These are phyloP conservation scores for Dromaius novaehollandiae DNA, from an alignment of 2,113 vertebrate species.

Conservation along the genomic window DNA sequence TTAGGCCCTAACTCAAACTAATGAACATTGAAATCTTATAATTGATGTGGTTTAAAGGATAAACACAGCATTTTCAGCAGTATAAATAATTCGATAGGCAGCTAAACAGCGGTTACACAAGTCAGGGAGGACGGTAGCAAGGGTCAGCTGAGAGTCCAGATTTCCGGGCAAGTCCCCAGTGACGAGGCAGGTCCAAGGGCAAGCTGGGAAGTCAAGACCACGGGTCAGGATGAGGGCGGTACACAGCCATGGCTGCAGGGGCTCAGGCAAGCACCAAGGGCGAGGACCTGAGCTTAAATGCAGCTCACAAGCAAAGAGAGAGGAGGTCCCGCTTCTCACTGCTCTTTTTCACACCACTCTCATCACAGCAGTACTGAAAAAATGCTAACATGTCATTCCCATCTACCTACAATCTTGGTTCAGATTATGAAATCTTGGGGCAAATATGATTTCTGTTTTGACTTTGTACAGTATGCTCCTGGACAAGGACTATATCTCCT, in stretches of 20 bases:
- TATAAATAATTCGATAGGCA: background rate
- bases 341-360: background rate
- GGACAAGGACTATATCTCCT: background rate
- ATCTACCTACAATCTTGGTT: too few species aligned
- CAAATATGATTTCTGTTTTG: background rate
- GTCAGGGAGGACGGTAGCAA: background rate
- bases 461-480: background rate
- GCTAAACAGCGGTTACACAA: background rate
- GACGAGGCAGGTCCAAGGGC: background rate
- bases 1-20: background rate
- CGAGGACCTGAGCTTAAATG: background rate
- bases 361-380: accelerated
- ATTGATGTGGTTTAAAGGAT: background rate
- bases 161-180: background rate
- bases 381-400: too few species aligned
- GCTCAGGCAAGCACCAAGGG: background rate
- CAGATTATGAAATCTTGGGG: too few species aligned
- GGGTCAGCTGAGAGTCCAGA: background rate
- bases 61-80: background rate
- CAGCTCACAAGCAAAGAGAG: background rate
- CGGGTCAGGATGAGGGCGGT: background rate
- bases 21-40: background rate
- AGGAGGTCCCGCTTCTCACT: background rate
- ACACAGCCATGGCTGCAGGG: background rate
- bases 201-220: background rate